These are phyloP conservation scores for Cryptocephalus moraei DNA, from an alignment of 2,888 invertebrate species.

Conservation along the genomic window DNA sequence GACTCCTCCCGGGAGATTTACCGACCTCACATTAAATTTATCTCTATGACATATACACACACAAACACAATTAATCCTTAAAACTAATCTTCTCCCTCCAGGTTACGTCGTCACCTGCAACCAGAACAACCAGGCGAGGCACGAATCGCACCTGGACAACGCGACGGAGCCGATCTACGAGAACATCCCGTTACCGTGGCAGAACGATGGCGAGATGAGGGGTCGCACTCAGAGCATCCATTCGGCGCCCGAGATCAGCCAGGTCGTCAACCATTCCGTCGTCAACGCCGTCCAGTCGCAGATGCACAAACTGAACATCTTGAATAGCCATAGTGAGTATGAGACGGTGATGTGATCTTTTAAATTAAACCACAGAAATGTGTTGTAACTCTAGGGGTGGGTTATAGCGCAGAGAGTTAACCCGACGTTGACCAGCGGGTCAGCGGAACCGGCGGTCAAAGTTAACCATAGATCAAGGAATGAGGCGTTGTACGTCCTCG, in stretches of 20 bases:
- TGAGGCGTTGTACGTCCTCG: too few species aligned
- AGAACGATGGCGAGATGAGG: conserved; percentile 33
- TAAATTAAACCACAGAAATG: too few species aligned
- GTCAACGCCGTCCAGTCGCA: conserved; percentile 27
- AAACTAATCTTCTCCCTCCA: conserved; percentile 1
- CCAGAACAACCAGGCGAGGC: conserved; percentile 34
- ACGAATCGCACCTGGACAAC: conserved; percentile 32
- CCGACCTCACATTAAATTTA: too few species aligned
- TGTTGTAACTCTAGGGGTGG: too few species aligned
- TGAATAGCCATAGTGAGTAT: conserved; percentile 12
- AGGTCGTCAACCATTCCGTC: conserved; percentile 29
- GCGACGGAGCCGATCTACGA: conserved; percentile 70
- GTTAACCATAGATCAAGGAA: too few species aligned
- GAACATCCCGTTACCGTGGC: conserved; percentile 66
- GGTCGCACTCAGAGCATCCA: conserved; percentile 58
- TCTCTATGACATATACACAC: too few species aligned
- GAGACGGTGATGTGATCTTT: too few species aligned
- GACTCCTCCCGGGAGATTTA: too few species aligned
- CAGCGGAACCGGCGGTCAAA: too few species aligned
- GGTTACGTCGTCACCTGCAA: conserved; percentile 43
- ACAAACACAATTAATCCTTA: too few species aligned
- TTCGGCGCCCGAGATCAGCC: conserved; percentile 53
- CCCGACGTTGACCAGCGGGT: too few species aligned
- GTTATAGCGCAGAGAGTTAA: too few species aligned
- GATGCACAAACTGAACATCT: conserved; percentile 23